Conservation (phyloP, 2,888 invertebrate species). For the Catocala nupta region DNA sequence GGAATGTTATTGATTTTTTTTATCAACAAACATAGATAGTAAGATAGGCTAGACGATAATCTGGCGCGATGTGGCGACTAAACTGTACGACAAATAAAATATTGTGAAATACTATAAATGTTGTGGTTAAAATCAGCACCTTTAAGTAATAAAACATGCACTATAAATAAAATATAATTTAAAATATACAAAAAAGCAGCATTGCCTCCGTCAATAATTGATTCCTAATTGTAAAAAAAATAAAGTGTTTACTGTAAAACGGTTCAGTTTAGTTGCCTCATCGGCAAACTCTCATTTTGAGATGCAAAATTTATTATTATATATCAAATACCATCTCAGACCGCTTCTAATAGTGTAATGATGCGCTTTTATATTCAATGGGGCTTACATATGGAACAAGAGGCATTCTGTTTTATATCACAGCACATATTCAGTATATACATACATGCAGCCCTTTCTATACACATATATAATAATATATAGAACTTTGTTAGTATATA, state of each 20-base stretch:
- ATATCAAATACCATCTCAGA: slow-evolving; percentile 52
- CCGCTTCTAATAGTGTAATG: slow-evolving; percentile 57
- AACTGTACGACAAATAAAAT: slow-evolving; percentile 8
- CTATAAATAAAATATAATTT: not conserved
- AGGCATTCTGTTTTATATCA: slow-evolving; percentile 19
- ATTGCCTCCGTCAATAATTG: no score
- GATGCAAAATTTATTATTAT: slow-evolving; percentile 51
- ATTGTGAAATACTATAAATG: not conserved
- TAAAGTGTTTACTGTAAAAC: not conserved
- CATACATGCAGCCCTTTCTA: no score
- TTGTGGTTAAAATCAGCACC: not conserved
- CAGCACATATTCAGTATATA: no score
- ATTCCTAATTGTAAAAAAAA: not conserved
- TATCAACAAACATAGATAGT: slow-evolving; percentile 62
- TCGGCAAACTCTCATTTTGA: slow-evolving; percentile 46
- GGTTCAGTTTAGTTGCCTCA: slow-evolving; percentile 34
- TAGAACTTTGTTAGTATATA: no score
- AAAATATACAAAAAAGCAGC: not conserved
- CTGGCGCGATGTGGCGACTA: slow-evolving; percentile 24
- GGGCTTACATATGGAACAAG: slow-evolving; percentile 34
- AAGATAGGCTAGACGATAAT: slow-evolving; percentile 60
- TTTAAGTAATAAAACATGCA: not conserved
- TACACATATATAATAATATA: no score
- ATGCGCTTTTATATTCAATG: slow-evolving; percentile 58
- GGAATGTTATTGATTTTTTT: slow-evolving; percentile 67